Percentiles rank a stretch among this genome's conserved stretches.
These are phyloP conservation scores for Vanessa tameamea DNA, from an alignment of 1,140 invertebrate species.

Conservation along the genomic window DNA sequence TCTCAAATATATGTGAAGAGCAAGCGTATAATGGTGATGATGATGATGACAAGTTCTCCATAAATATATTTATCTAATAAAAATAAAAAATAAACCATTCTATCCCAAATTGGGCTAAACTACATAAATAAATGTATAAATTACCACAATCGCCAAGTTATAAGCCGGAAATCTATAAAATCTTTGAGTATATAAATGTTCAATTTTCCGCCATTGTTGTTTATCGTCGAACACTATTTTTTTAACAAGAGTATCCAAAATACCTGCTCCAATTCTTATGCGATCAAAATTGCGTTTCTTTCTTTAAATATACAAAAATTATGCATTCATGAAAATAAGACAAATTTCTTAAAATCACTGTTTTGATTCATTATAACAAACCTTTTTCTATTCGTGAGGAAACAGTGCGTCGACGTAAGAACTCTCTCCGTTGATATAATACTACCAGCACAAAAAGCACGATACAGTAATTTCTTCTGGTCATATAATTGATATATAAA, in stretches of 20 bases:
- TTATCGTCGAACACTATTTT: conserved; percentile 13
- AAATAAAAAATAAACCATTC: too few relatives aligned
- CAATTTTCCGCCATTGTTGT: conserved; percentile 55
- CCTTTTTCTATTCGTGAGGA: conserved; percentile 60
- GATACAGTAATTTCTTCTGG: conserved; percentile 36
- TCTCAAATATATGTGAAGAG: too few relatives aligned
- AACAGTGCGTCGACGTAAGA: conserved; percentile 56
- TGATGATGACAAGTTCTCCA: too few relatives aligned
- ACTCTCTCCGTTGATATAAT: conserved; percentile 51
- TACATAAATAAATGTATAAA: conserved; percentile 7
- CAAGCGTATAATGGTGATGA: too few relatives aligned
- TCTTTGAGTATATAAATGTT: conserved; percentile 47
- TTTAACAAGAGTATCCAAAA: conserved; percentile 38
- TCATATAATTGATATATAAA: conserved; percentile 46
- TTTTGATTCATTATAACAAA: conserved; percentile 17
- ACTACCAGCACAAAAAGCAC: conserved; percentile 58
- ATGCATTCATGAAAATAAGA: not conserved
- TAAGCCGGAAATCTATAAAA: conserved; percentile 57
- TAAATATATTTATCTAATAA: too few relatives aligned
- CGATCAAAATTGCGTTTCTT: conserved; percentile 31
- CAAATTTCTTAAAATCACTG: too few relatives aligned
- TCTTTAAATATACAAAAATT: conserved; percentile 28
- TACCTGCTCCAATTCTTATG: conserved; percentile 47
- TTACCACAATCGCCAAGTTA: conserved; percentile 57
- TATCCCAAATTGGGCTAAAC: not conserved